These are phyloP conservation scores for Meda fulgida DNA, from an alignment of 2,797 vertebrate genomes.

Conservation along the genomic window DNA sequence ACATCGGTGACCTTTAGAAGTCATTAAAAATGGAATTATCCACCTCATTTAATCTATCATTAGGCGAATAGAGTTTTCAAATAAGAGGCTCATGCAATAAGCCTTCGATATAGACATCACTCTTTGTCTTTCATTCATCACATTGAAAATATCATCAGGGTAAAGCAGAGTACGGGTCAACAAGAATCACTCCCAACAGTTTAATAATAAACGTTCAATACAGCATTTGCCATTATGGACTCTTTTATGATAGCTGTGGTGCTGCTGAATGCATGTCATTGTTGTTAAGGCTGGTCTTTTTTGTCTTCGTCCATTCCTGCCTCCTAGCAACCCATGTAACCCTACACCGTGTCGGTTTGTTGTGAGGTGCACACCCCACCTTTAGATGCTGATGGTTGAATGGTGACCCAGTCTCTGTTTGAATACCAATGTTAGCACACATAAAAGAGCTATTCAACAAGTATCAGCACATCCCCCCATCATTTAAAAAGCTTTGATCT, in stretches of 20 bases:
- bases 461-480: slow-evolving; percentile 58
- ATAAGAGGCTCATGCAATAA: slow-evolving; percentile 13
- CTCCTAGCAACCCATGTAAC: slow-evolving; percentile 62
- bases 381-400: slow-evolving; percentile 55
- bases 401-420: slow-evolving; percentile 56
- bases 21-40: slow-evolving; percentile 57
- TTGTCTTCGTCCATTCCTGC: slow-evolving; percentile 50
- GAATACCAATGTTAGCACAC: slow-evolving; percentile 62
- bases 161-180: slow-evolving; percentile 38
- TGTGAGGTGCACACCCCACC: slow-evolving; percentile 58
- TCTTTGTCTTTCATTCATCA: slow-evolving; percentile 32
- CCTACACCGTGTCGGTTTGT: slow-evolving; percentile 57
- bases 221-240: slow-evolving; percentile 17
- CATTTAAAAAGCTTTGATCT: slow-evolving; percentile 63
- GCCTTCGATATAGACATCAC: slow-evolving; percentile 39
- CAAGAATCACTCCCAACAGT: slow-evolving; percentile 43
- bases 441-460: slow-evolving; percentile 65
- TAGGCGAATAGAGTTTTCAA: slow-evolving; percentile 44
- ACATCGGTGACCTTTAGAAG: slow-evolving; percentile 58
- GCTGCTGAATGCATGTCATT: slow-evolving; percentile 33
- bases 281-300: slow-evolving; percentile 46
- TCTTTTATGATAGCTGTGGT: slow-evolving; percentile 35
- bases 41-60: slow-evolving; percentile 58
- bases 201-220: slow-evolving; percentile 50
- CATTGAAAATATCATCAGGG: slow-evolving; percentile 24